A percentile compares a stretch with the other conserved stretches of the same genome.
Conservation (phyloP, 2,113 vertebrate genomes). For the Cyrtonyx montezumae region DNA sequence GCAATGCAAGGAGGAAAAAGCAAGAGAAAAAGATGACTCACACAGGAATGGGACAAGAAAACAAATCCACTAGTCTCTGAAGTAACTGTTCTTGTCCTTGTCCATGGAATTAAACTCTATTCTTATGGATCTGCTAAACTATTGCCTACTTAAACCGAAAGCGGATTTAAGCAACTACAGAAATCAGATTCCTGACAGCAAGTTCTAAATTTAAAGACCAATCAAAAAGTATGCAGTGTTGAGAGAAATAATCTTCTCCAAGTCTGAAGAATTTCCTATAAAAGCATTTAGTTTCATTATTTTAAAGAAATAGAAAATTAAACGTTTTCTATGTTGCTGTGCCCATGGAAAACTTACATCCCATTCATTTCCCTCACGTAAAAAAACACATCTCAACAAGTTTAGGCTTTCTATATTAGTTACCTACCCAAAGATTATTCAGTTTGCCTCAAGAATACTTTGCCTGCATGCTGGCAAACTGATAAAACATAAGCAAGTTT, state of each 20-base stretch:
- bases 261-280: not conserved
- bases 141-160: not conserved
- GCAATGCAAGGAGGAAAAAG: not conserved
- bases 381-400: not conserved
- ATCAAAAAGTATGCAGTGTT: not conserved
- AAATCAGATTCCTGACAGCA: not conserved
- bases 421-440: not conserved
- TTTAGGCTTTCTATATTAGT: not conserved
- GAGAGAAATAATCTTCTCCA: not conserved
- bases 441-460: not conserved
- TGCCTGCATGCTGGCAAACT: not conserved
- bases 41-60: not conserved
- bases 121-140: not conserved
- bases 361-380: not conserved
- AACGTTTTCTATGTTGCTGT: not conserved
- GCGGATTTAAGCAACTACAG: not conserved
- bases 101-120: not conserved
- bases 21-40: not conserved
- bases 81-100: not conserved
- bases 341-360: not conserved
- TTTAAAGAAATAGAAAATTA: not conserved
- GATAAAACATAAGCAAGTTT: not conserved
- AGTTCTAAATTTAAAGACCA: not conserved
- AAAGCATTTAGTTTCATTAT: not conserved
- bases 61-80: not conserved